Evolutionary conservation across 2,888 invertebrate genomes (phyloP), one percentile per base, ranked within the genome.

Genomic region (Gymnosoma rotundatum): DNA sequence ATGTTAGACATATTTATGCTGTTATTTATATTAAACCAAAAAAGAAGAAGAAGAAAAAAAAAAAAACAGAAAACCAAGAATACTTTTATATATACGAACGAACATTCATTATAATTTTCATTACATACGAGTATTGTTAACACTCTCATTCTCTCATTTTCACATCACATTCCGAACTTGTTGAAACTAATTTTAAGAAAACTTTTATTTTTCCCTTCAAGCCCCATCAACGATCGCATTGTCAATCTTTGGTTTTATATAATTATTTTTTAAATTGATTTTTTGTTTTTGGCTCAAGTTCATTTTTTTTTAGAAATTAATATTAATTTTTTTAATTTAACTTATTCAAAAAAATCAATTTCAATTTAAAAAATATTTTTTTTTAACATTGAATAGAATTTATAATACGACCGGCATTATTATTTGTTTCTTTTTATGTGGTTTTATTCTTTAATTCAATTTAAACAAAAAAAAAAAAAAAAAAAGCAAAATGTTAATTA

Each of bases 81-180:
- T 32, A 32, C 8, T 32, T 32, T 32, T 32, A 32, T 32, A 32
- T 32, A 32, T 32, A 32, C 32, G 7, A 50, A 50, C 18, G n/a
- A n/a, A 18, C 58, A 25, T 61, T 25, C 32, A 32, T 32, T 42
- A 12, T 36, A 50, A 63, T 54, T 64, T 70, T 64, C 69, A 64
- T 74, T 70, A 56, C n/a, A n/a, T n/a, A 52, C 12, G 8, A n/a
- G 16, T 48, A n/a, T 48, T 48, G 3, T 48, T 48, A 1, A 20
- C 32, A 7, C 32, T 18, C n/a, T 9, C 9, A n/a, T 18, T 64
- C 32, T 38, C n/a, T 63, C 70, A 9, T 50, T 61, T 75, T 73
- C 63, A 58, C 32, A 73, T 58, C 73, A 84, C 84, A 84, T 84
- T 84, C 84, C 84, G 78, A 60, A 74, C 20, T 58, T 61, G 54